Base-by-base conservation (phyloP, 2,797 vertebrate genomes). In the Labroides dimidiatus region DNA sequence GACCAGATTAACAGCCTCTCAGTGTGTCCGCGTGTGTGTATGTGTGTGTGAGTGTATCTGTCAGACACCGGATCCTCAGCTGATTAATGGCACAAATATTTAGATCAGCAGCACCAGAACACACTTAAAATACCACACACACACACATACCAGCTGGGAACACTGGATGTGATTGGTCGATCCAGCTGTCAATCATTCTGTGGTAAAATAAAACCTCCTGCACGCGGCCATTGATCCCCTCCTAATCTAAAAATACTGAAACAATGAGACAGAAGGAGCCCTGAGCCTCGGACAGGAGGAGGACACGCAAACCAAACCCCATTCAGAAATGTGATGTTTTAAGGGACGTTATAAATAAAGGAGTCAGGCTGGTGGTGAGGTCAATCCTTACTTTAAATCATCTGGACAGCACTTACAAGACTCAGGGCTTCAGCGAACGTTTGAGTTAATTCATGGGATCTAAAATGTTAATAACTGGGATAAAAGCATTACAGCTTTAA, bases 191-290 rank as follows among this genome's bases (percentile, higher is more conserved):
- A 57, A 20, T 91, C 82, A 81, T 53, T 60, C 50, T 14, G 20
- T 10, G 30, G 77, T 60, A 56, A 86, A 87, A 81, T 82, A 68
- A 79, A 44, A 75, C 69, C 72, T 49, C 51, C 10, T 45, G 61
- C 64, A 36, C 51, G 1, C 12, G 36, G 66, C 77, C 76, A 65
- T 52, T 81, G 56, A 72, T 49, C 59, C 53, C 58, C 66, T 62
- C 55, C 41, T 21, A 16, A 42, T 67, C 89, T 82, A 83, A 89
- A 91, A 90, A 92, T 89, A 90, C 13, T n/a, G 4, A 43, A 75
- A 84, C 84, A 85, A 87, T 84, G 82, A 84, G 33, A 16, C 66
- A 65, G 70, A 69, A 65, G 55, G 66, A 72, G 74, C 64, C 53
- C 42, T 5, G 54, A 17, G 16, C 27, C 27, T 47, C 54, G 17